These are phyloP conservation scores for Callimico goeldii DNA, from an alignment of 2,797 vertebrate species.

Conservation along the genomic window DNA sequence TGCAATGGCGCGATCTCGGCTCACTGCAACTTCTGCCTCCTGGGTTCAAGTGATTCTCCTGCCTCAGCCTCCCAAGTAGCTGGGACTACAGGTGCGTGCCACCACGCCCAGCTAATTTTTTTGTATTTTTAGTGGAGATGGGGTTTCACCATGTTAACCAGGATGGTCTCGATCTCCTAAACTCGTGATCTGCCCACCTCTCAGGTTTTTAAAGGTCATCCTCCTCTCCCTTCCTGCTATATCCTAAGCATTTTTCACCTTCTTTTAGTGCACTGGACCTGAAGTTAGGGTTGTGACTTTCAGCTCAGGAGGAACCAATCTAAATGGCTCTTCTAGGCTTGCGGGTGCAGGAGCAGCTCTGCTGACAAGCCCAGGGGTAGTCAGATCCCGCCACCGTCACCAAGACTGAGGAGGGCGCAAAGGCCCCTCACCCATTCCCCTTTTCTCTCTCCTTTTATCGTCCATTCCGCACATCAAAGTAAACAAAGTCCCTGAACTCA, in stretches of 20 bases:
- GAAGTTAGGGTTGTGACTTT: too few species aligned
- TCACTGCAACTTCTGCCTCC: too few species aligned
- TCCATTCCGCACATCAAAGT: neutral
- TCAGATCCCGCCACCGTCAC: neutral
- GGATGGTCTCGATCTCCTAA: too few species aligned
- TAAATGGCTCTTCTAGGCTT: neutral
- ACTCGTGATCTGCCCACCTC: too few species aligned
- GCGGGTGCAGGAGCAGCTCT: rapidly evolving
- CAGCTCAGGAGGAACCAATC: neutral
- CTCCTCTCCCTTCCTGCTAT: neutral
- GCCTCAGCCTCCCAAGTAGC: too few species aligned
- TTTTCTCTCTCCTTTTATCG: neutral
- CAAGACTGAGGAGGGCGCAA: neutral
- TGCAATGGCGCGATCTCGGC: too few species aligned
- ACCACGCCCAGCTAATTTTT: too few species aligned
- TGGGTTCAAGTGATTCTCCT: too few species aligned
- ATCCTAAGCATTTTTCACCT: neutral
- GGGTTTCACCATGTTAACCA: too few species aligned
- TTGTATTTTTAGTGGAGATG: too few species aligned
- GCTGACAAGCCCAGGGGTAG: neutral
- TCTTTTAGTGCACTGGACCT: neutral
- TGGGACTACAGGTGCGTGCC: too few species aligned
- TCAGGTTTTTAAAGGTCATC: neutral
- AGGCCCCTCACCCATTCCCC: neutral
- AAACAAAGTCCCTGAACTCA: too few species aligned